These are phyloP conservation scores for Megatriorchis doriae DNA, from an alignment of 2,113 vertebrate genomes.

Conservation along the genomic window DNA sequence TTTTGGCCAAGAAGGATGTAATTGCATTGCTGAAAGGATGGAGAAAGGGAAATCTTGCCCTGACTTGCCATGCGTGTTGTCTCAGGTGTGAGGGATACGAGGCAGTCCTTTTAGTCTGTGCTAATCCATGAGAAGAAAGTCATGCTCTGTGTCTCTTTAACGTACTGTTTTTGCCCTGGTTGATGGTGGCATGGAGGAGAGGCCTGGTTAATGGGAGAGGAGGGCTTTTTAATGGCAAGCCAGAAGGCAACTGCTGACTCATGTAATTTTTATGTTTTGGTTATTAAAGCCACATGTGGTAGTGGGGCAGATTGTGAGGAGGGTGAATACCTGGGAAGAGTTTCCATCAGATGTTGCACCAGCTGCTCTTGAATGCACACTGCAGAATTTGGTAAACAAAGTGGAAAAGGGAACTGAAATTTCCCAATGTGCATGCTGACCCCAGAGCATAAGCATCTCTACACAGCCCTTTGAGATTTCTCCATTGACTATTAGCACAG, in stretches of 20 bases:
- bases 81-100: neutral
- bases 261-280: neutral
- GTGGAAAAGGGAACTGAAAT: neutral
- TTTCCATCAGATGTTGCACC: neutral
- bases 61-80: accelerated
- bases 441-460: neutral
- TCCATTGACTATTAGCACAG: neutral
- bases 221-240: neutral
- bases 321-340: neutral
- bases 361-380: neutral
- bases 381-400: neutral
- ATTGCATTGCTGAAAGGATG: neutral
- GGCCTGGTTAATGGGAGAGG: neutral
- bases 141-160: neutral
- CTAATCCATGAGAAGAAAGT: neutral
- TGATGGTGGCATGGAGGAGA: neutral
- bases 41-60: neutral
- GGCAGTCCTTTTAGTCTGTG: neutral
- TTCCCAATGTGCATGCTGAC: neutral
- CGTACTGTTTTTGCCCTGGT: neutral
- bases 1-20: neutral
- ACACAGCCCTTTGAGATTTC: neutral
- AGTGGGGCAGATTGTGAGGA: neutral
- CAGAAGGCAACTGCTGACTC: neutral
- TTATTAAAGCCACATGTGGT: neutral